Evolutionary conservation across 2,797 vertebrate genomes (phyloP).

Genomic region (Euphonia xanthogaster): DNA sequence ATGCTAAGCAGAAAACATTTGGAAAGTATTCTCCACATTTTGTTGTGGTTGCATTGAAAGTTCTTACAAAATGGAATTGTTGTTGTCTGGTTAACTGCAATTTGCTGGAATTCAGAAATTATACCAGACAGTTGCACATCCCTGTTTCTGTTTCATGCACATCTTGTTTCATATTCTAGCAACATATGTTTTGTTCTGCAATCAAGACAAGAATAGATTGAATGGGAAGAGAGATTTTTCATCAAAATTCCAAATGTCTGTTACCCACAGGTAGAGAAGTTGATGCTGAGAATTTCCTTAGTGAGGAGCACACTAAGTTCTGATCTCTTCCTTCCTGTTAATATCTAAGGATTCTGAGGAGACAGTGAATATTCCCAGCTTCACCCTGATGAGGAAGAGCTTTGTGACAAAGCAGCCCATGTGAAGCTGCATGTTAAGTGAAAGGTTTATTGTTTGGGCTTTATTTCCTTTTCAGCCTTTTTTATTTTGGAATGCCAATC

Average conservation of each 20-base stretch:
- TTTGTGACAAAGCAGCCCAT: background rate
- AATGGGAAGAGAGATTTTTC: background rate
- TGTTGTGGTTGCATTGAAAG: conserved; percentile 8
- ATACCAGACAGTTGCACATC: background rate
- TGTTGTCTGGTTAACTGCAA: background rate
- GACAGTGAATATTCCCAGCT: background rate
- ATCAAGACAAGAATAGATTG: background rate
- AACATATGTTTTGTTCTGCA: background rate
- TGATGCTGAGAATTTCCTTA: background rate
- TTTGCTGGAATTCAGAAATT: conserved; percentile 4
- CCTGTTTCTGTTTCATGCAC: background rate
- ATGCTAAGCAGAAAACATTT: background rate
- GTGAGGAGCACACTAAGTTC: background rate
- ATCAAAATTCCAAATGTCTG: background rate
- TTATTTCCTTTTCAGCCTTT: background rate
- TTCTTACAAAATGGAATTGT: background rate
- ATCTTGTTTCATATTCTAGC: background rate
- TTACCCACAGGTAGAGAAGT: background rate
- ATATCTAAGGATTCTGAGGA: background rate
- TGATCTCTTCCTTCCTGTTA: background rate
- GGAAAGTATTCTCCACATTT: background rate
- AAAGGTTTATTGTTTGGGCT: background rate
- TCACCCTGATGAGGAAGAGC: background rate
- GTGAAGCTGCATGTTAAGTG: background rate
- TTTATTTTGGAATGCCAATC: background rate